Evolutionary conservation across 2,888 invertebrate genomes (phyloP).

Genomic region (Cataglyphis livida): DNA sequence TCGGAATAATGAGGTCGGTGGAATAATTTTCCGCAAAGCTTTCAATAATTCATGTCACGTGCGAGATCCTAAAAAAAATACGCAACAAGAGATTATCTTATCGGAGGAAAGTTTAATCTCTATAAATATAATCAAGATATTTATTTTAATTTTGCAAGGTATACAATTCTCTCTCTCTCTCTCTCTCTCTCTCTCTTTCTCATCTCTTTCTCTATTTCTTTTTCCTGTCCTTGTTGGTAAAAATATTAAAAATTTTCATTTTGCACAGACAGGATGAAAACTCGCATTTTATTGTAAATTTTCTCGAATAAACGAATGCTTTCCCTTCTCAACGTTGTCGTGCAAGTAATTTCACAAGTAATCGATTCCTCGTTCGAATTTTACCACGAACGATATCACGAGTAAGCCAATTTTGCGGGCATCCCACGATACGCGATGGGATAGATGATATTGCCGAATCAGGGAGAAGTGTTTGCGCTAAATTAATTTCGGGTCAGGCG

Average conservation of each 20-base stretch:
- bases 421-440: conserved; percentile 6
- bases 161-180: not conserved
- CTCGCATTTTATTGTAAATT: not conserved
- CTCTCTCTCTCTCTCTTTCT: not conserved
- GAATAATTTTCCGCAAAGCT: conserved; percentile 68
- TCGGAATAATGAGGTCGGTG: conserved; percentile 34
- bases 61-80: conserved; percentile 44
- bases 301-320: not conserved
- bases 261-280: not conserved
- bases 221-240: not conserved
- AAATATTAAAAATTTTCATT: not conserved
- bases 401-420: conserved; percentile 39
- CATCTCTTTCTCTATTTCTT: not conserved
- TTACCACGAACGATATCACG: conserved; percentile 12
- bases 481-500: conserved; percentile 66
- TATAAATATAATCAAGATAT: conserved; percentile 20
- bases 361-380: conserved; percentile 18
- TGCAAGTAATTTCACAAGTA: conserved; percentile 6
- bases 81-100: conserved; percentile 28
- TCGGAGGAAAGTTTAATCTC: not conserved
- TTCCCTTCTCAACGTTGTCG: not conserved
- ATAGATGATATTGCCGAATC: conserved; percentile 46
- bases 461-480: conserved; percentile 48
- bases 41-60: conserved; percentile 73
- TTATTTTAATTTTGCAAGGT: not conserved